These are phyloP conservation scores for Chaunax sp. DNA, from an alignment of 2,797 vertebrate species.

Conservation along the genomic window DNA sequence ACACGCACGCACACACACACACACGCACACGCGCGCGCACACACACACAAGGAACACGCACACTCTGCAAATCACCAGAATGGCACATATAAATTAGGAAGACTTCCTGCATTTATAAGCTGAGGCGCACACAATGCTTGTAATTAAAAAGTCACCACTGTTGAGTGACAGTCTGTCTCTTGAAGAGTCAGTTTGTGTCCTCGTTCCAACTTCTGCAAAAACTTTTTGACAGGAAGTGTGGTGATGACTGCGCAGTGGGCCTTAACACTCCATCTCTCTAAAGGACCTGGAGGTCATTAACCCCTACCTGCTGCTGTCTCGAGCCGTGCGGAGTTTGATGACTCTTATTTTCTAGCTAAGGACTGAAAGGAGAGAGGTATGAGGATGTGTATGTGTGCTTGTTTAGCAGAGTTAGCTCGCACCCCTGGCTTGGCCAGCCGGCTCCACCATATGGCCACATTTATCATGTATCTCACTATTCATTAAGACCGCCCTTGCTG, in stretches of 20 bases:
- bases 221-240: constrained; percentile 72
- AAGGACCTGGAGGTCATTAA: constrained; percentile 79
- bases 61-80: constrained; percentile 38
- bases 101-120: constrained; percentile 68
- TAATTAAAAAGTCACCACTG: constrained; percentile 67
- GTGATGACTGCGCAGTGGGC: constrained; percentile 66
- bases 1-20: not conserved
- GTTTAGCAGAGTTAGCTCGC: constrained; percentile 72
- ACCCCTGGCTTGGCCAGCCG: constrained; percentile 83
- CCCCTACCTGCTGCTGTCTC: constrained; percentile 77
- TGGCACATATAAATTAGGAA: constrained; percentile 60
- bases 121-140: constrained; percentile 59
- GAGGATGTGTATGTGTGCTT: constrained; percentile 19
- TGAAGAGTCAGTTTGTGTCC: constrained; percentile 38
- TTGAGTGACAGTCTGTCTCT: constrained; percentile 55
- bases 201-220: constrained; percentile 60
- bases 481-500: constrained; percentile 86
- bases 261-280: constrained; percentile 65
- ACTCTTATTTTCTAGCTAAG: constrained; percentile 67
- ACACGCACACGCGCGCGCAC: not conserved
- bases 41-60: not conserved
- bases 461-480: constrained; percentile 85
- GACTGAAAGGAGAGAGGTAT: constrained; percentile 61
- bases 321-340: constrained; percentile 71
- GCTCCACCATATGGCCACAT: constrained; percentile 87